Evolutionary conservation across 2,113 vertebrate species (phyloP).

Genomic region (Lonchura striata): DNA sequence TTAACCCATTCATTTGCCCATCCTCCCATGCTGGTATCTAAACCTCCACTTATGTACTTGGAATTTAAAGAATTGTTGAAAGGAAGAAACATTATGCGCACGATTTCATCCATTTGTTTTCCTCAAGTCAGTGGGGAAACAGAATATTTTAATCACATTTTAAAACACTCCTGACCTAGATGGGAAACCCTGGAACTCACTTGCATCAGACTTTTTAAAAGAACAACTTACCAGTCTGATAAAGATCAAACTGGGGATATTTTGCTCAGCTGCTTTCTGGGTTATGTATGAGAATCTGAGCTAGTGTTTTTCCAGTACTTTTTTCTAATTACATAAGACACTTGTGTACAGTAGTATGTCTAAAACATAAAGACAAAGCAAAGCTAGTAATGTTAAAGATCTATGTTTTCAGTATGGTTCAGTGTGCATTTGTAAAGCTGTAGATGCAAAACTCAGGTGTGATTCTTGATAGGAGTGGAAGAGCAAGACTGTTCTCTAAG

Average conservation of each 20-base stretch:
- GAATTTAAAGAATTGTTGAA: not conserved
- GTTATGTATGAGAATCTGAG: not conserved
- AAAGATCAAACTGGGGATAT: not conserved
- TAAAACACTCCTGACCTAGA: slow-evolving; percentile 11
- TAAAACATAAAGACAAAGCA: not conserved
- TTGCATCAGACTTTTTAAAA: not conserved
- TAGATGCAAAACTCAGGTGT: not conserved
- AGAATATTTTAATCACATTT: not conserved
- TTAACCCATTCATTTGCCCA: not conserved
- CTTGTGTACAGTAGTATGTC: not conserved
- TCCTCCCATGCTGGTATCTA: not conserved
- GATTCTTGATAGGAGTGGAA: not conserved
- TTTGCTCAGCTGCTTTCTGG: not conserved
- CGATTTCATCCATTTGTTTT: slow-evolving; percentile 8
- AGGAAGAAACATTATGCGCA: not conserved
- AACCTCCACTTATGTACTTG: not conserved
- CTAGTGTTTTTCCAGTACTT: not conserved
- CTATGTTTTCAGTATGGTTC: not conserved
- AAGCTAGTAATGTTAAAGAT: not conserved
- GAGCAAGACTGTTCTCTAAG: not conserved
- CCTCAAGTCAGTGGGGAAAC: not conserved
- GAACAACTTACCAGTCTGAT: not conserved
- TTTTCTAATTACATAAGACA: not conserved
- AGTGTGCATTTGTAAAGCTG: not conserved
- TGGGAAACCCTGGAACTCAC: not conserved